phyloP scores from a whole-genome alignment of 2,888 invertebrate species.

The Tupiocoris notatus region DNA sequence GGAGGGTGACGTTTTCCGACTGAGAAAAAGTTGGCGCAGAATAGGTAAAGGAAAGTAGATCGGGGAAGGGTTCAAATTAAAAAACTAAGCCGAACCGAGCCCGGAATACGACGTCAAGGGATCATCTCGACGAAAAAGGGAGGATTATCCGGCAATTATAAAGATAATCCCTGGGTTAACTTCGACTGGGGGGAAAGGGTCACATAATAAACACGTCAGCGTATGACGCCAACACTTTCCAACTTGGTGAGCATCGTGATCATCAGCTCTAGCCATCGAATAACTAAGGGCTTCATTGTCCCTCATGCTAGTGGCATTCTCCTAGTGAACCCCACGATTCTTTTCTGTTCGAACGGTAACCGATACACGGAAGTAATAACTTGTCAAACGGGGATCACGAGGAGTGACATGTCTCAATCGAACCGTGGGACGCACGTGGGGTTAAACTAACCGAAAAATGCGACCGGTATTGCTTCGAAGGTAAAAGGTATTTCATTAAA shows the following conservation, averaged over 20 bases:
- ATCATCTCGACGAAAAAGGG: slow-evolving; percentile 13
- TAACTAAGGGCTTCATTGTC: background rate
- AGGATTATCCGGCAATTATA: slow-evolving; percentile 36
- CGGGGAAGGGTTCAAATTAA: slow-evolving; percentile 21
- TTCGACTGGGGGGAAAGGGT: background rate
- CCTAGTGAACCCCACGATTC: background rate
- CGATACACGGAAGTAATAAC: slow-evolving; percentile 40
- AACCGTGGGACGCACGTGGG: slow-evolving; percentile 17
- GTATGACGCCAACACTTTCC: background rate
- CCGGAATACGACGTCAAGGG: background rate
- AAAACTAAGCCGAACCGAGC: slow-evolving; percentile 18
- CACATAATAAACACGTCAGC: slow-evolving; percentile 12
- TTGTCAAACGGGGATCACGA: slow-evolving; percentile 16
- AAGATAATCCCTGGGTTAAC: slow-evolving; percentile 32
- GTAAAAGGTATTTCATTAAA: too few relatives aligned
- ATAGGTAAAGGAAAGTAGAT: background rate
- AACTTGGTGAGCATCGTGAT: background rate
- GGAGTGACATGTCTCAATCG: slow-evolving; percentile 11
- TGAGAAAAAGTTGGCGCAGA: background rate
- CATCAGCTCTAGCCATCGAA: background rate
- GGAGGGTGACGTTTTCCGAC: slow-evolving; percentile 25
- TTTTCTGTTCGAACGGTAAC: slow-evolving; percentile 19
- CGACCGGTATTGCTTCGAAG: background rate
- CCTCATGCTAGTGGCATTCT: background rate
- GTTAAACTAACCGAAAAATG: background rate